Base-by-base conservation (phyloP, 2,113 vertebrate species). In the Otis tarda region DNA sequence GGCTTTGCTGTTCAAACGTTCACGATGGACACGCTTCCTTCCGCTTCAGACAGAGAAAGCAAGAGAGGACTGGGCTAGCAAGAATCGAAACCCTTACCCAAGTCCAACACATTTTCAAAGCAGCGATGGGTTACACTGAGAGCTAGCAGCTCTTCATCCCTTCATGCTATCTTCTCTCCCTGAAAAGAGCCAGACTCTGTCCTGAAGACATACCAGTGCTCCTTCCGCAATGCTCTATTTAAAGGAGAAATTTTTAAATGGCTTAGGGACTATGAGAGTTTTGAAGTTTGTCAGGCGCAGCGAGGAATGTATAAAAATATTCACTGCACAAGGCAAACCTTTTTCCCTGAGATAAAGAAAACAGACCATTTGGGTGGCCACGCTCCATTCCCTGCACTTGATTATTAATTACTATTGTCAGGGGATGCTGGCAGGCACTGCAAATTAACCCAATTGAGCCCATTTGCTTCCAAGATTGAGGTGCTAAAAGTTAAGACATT, bases 241-340 rank as follows among this genome's bases (percentile, higher is more conserved):
- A 86, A 76, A 69, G 75, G 71, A 53, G 56, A 57, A 25, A 19
- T 61, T 89, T 90, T 33, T 49, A 41, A 79, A 78, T 22, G 57
- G 79, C 73, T 35, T 25, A 5, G 78, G 64, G 71, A 91, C 39
- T 59, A 39, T 3, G 57, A 63, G 82, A 88, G 68, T 81, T 84
- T 74, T 39, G 27, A 83, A 91, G 81, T 75, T 93, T 90, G 81
- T 89, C 49, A 83, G 83, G 49, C 81, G 85, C 39, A 57, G 77
- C 6, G 16, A 87, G 85, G 79, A 94, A 89, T 8, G 39, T 56
- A 67, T 39, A 57, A 93, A 94, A 95, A 89, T 56, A 73, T 15
- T 63, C 28, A 9, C 57, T 9, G 74, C 21, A 50, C 82, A 86
- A 82, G 93, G 73, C 65, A 90, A 91, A 75, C 61, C 78, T 69